Conservation (phyloP, 2,113 vertebrate species). For the Anguilla rostrata region DNA sequence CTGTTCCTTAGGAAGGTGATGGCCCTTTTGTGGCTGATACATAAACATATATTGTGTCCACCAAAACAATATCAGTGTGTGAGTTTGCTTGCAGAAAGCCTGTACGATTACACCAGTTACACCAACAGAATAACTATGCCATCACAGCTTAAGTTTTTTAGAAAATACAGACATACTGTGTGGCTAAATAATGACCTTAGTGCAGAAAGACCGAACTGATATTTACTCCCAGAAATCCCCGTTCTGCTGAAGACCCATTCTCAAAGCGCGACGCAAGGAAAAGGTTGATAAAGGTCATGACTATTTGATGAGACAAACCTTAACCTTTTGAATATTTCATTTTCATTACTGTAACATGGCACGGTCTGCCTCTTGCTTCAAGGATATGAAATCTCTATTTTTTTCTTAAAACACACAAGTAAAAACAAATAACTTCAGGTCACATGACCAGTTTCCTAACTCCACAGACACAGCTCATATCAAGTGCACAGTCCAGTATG, state of each 20-base stretch:
- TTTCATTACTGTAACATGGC: conserved; percentile 19
- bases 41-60: too few species aligned
- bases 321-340: conserved; percentile 37
- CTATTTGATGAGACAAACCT: conserved; percentile 10
- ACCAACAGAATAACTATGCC: background rate
- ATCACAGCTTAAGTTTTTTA: background rate
- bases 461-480: background rate
- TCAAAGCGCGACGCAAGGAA: background rate
- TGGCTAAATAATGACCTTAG: background rate
- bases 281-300: conserved; percentile 7
- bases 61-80: background rate
- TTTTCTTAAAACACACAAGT: too few species aligned
- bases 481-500: background rate
- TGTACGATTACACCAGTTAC: background rate
- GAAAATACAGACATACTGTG: background rate
- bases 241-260: background rate
- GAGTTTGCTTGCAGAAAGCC: background rate
- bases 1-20: too few species aligned
- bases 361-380: conserved; percentile 19
- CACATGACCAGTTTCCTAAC: background rate
- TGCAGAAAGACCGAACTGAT: background rate
- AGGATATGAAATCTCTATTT: background rate
- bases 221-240: background rate
- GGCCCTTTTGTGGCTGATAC: too few species aligned
- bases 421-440: background rate